phyloP scores from a whole-genome alignment of 2,888 invertebrate species.

The Alsophila aescularia region DNA sequence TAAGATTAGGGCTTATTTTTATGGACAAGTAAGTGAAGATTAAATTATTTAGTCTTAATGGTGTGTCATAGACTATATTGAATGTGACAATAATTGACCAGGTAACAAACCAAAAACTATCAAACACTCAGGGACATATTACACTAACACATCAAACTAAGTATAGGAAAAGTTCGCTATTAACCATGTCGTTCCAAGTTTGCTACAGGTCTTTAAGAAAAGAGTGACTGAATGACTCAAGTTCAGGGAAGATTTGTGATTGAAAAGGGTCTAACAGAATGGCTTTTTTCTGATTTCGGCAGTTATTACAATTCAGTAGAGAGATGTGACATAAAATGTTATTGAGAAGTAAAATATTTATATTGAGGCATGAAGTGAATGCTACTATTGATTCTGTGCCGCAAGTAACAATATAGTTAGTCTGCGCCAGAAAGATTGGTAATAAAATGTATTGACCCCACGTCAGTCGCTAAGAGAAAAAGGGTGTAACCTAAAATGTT shows the following conservation, averaged over 20 bases:
- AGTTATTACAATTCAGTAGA: conserved; percentile 31
- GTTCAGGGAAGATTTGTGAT: conserved; percentile 57
- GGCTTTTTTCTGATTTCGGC: conserved; percentile 55
- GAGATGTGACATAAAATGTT: conserved; percentile 26
- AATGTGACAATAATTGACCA: too few species aligned
- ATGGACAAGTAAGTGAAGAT: too few species aligned
- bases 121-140: too few species aligned
- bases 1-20: too few species aligned
- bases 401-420: conserved; percentile 8
- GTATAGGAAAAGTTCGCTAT: background rate
- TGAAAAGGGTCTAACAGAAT: conserved; percentile 56
- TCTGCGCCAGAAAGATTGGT: too few species aligned
- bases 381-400: too few species aligned
- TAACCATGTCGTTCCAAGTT: conserved; percentile 18
- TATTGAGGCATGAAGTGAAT: conserved; percentile 22
- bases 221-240: conserved; percentile 79
- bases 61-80: too few species aligned
- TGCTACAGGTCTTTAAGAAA: conserved; percentile 63
- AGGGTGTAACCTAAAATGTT: too few species aligned
- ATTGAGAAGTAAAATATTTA: conserved; percentile 18
- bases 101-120: too few species aligned
- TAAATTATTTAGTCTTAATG: too few species aligned
- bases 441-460: too few species aligned
- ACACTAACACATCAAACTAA: background rate
- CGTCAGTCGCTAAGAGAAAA: too few species aligned